Base-by-base conservation (phyloP, 2,888 invertebrate species). In the Hypomecis atomaria region DNA sequence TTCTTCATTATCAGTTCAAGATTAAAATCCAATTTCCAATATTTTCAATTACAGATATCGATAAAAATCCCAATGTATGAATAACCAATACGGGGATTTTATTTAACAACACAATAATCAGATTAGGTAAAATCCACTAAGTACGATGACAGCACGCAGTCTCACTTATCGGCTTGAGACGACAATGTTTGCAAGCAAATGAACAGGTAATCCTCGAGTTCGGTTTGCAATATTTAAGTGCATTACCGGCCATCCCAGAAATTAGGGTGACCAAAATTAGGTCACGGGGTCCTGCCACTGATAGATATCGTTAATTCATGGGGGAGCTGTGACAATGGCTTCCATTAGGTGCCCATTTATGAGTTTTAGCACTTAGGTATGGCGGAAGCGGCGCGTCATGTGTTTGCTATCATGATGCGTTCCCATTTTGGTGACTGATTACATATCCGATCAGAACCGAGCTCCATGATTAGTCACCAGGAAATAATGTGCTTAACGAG, bases 331-430 rank as follows among this genome's bases (percentile, higher is more conserved):
- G 62, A 74, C 62, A 76, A 73, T 72, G 71, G 70, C 69, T 66
- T 71, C 74, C 69, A 77, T 78, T 76, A 78, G 70, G 59, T 71
- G 72, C 70, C 68, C 70, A 71, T 73, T 79, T 76, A 76, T 64
- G 59, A 68, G 55, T 65, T 70, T 67, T 69, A 63, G 65, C 67
- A 66, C 61, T 67, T 69, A 66, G 57, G 63, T 61, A 60, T 61
- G 62, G 59, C 66, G 67, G 68, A 73, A 66, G 63, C 60, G 34
- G 37, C 58, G 50, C 59, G 62, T 47, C 59, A 67, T 60, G 65
- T 60, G 65, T 61, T 61, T 37, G 42, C 53, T 44, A 33, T 54
- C 38, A 48, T 52, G 59, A 57, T 60, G 59, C 45, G 64, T 59
- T 45, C 58, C 47, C 52, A 49, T 66, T 64, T 60, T 23, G 50